Evolutionary conservation across 2,888 invertebrate species (phyloP).

Genomic region (Heliconius aoede): DNA sequence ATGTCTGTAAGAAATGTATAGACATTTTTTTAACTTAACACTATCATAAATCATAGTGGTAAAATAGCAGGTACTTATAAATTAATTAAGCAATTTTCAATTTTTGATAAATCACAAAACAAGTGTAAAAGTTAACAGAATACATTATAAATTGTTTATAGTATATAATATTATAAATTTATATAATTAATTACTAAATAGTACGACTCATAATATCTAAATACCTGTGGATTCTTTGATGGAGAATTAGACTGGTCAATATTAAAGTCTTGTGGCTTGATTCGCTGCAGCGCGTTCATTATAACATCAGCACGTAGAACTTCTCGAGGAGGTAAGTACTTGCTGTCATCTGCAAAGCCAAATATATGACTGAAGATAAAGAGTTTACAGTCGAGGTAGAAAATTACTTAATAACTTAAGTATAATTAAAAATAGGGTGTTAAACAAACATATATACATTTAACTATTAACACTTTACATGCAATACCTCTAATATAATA

Average conservation of each 20-base stretch:
- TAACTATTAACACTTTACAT: too few relatives aligned
- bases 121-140: background rate
- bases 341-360: conserved; percentile 66
- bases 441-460: too few relatives aligned
- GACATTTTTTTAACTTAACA: background rate
- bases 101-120: too few relatives aligned
- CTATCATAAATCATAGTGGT: too few relatives aligned
- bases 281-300: conserved; percentile 66
- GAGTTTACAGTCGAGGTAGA: too few relatives aligned
- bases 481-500: too few relatives aligned
- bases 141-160: background rate
- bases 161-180: too few relatives aligned
- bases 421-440: too few relatives aligned
- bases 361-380: background rate
- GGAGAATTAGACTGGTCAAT: conserved; percentile 65
- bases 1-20: conserved; percentile 55
- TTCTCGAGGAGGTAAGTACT: conserved; percentile 74
- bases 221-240: conserved; percentile 65
- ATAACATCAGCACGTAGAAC: conserved; percentile 72
- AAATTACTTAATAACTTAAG: too few relatives aligned
- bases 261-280: conserved; percentile 72
- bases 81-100: too few relatives aligned
- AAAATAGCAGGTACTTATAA: too few relatives aligned
- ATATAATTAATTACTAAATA: too few relatives aligned
- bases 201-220: background rate